Evolutionary conservation across 1,140 invertebrate genomes (phyloP).

Genomic region (Mactra quadrangularis): DNA sequence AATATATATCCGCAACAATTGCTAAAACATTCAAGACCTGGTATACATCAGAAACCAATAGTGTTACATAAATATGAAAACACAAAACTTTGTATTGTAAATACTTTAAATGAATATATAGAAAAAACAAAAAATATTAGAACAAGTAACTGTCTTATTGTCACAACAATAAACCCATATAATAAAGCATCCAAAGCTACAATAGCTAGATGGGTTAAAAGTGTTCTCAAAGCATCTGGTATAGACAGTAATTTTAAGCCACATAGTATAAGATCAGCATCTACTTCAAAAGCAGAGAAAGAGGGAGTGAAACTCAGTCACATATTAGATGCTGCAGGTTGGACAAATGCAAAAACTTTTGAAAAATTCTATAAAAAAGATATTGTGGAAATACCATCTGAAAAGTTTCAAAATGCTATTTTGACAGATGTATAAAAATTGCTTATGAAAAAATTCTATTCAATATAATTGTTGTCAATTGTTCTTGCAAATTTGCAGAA

Average conservation of each 20-base stretch:
- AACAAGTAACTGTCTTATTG: background rate
- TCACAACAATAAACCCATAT: conserved; percentile 4
- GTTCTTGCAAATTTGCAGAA: too few species aligned
- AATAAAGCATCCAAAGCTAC: background rate
- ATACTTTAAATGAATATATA: too few species aligned
- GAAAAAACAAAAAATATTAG: background rate
- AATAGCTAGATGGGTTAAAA: conserved; percentile 1
- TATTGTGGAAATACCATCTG: background rate
- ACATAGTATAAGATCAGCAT: conserved; percentile 5
- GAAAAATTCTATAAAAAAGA: conserved; percentile 17
- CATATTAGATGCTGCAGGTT: conserved; percentile 11
- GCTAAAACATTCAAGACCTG: conserved; percentile 28
- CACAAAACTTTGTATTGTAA: conserved; percentile 14
- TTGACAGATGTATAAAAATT: too few species aligned
- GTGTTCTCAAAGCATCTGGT: background rate
- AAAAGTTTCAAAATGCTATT: too few species aligned
- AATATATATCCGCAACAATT: background rate
- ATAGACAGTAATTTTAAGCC: conserved; percentile 3
- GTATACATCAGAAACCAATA: background rate
- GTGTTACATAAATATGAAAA: conserved; percentile 1
- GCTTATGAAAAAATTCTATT: too few species aligned
- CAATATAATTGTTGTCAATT: too few species aligned
- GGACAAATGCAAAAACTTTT: conserved; percentile 30
- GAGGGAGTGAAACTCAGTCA: background rate
- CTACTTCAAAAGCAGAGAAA: background rate